These are phyloP conservation scores for Drosophila guanche DNA, from an alignment of 1,140 invertebrate species.

Conservation along the genomic window DNA sequence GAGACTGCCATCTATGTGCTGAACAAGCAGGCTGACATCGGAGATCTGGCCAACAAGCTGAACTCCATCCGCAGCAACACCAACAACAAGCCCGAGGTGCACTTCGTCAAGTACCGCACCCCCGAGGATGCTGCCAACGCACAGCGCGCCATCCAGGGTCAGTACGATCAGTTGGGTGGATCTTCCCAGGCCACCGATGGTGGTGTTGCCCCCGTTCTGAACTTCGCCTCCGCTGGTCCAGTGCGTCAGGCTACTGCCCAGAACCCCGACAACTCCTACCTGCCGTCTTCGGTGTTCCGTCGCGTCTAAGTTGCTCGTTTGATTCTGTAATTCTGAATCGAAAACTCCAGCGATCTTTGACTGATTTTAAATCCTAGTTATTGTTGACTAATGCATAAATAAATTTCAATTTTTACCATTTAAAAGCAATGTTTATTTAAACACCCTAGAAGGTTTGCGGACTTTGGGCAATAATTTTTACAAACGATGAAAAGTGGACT, in stretches of 20 bases:
- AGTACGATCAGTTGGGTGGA: constrained; percentile 67
- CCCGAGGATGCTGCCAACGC: constrained; percentile 66
- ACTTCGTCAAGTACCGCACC: constrained; percentile 76
- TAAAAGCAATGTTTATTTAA: constrained; percentile 16
- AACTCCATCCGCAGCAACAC: constrained; percentile 64
- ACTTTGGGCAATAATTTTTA: too few relatives aligned
- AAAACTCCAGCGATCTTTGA: constrained; percentile 65
- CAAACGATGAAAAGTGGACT: background rate
- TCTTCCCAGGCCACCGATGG: constrained; percentile 52
- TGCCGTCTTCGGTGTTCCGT: constrained; percentile 78
- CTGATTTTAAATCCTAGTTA: constrained; percentile 74
- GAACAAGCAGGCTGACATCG: constrained; percentile 75
- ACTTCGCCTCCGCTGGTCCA: constrained; percentile 73
- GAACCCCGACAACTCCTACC: constrained; percentile 65
- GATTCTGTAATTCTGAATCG: constrained; percentile 43
- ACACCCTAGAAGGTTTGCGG: background rate
- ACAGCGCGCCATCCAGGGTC: constrained; percentile 60
- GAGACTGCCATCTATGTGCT: constrained; percentile 74
- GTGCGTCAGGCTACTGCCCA: constrained; percentile 59
- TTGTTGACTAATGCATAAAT: constrained; percentile 80
- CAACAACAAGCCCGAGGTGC: constrained; percentile 74
- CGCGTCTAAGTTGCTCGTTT: constrained; percentile 60
- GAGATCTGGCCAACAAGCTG: constrained; percentile 71
- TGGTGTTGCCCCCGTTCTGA: constrained; percentile 68
- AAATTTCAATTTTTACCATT: constrained; percentile 61